Evolutionary conservation across 1,140 invertebrate genomes (phyloP).

Genomic region (Radopholus similis): DNA sequence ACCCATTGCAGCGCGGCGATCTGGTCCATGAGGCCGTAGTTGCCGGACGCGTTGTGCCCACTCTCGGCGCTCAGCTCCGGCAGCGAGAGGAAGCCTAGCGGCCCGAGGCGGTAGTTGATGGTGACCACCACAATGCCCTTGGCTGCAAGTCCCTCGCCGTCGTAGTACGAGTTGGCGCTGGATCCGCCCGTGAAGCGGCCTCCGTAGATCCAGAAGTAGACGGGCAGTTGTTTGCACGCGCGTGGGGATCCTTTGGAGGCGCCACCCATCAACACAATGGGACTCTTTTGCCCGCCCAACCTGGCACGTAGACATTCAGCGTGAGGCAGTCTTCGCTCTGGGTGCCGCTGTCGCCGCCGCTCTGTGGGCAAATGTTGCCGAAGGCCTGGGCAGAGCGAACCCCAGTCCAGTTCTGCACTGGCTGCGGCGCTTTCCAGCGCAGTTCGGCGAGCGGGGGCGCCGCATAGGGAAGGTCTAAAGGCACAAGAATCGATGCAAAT

Average conservation of each 20-base stretch:
- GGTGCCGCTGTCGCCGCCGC: too few relatives aligned
- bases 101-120: too few relatives aligned
- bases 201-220: constrained; percentile 76
- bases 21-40: too few relatives aligned
- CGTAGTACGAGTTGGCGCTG: constrained; percentile 59
- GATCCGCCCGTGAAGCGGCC: constrained; percentile 49
- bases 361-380: too few relatives aligned
- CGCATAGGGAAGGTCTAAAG: not conserved
- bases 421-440: not conserved
- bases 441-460: not conserved
- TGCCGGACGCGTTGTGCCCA: constrained; percentile 62
- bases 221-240: constrained; percentile 63
- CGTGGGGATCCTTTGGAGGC: constrained; percentile 62
- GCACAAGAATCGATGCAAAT: too few relatives aligned
- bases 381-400: too few relatives aligned
- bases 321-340: constrained; percentile 85
- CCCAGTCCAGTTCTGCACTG: not conserved
- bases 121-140: constrained; percentile 8
- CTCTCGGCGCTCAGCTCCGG: not conserved
- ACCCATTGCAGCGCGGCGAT: constrained; percentile 72
- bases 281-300: too few relatives aligned
- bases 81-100: constrained; percentile 32
- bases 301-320: constrained; percentile 74
- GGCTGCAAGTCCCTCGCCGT: not conserved
- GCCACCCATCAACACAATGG: not conserved